Percentiles rank a stretch among this genome's conserved stretches.
Conservation (phyloP, 2,113 vertebrate species). For the Anhinga anhinga region DNA sequence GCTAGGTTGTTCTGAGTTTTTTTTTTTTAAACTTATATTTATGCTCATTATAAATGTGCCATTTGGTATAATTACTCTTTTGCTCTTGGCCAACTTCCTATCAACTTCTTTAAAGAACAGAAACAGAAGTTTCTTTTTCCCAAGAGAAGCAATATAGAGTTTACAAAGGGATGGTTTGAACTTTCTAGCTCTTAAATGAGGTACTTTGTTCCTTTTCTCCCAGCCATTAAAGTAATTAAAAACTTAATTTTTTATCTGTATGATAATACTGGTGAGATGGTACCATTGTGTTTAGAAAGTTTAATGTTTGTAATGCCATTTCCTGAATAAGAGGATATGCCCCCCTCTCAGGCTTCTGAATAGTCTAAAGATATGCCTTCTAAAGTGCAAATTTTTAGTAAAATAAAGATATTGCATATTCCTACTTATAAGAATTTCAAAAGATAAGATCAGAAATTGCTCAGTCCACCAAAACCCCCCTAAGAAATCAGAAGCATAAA, state of each 20-base stretch:
- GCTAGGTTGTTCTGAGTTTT: background rate
- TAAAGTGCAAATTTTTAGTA: background rate
- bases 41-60: background rate
- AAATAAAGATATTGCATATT: background rate
- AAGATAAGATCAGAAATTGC: background rate
- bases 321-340: background rate
- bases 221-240: background rate
- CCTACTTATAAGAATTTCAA: background rate
- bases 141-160: background rate
- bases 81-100: slow-evolving; percentile 30
- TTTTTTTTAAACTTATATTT: background rate
- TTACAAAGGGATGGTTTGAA: background rate
- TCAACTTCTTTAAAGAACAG: slow-evolving; percentile 28
- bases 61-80: slow-evolving; percentile 52
- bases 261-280: background rate
- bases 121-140: slow-evolving; percentile 48
- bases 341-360: background rate
- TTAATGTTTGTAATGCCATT: background rate
- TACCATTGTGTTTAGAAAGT: background rate
- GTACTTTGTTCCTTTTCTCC: background rate
- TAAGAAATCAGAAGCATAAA: background rate
- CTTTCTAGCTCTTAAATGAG: background rate
- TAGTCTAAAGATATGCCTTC: background rate
- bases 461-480: background rate
- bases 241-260: background rate